Evolutionary conservation across 2,888 invertebrate genomes (phyloP).

Genomic region (Thalpophila matura): DNA sequence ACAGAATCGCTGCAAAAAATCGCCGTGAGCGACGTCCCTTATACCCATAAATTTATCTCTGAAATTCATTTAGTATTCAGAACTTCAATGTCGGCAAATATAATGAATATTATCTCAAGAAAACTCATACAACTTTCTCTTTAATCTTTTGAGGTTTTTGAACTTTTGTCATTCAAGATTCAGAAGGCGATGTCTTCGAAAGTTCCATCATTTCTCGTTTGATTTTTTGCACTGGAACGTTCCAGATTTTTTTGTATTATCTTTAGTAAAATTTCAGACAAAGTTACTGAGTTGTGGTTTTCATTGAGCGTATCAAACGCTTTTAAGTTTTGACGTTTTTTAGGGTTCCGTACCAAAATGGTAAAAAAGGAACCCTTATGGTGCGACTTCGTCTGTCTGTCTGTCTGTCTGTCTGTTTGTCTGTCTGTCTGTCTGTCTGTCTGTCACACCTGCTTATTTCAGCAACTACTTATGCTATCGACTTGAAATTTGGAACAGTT

Average conservation of each 20-base stretch:
- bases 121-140: conserved; percentile 57
- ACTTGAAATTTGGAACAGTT: too few species aligned
- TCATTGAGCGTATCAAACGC: conserved; percentile 11
- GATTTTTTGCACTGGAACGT: conserved; percentile 50
- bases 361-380: too few species aligned
- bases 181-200: conserved; percentile 33
- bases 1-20: too few species aligned
- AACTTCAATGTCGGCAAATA: conserved; percentile 32
- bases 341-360: too few species aligned
- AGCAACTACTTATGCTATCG: too few species aligned
- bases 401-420: too few species aligned
- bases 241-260: conserved; percentile 42
- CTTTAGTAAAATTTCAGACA: conserved; percentile 19
- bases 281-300: conserved; percentile 52
- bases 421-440: too few species aligned
- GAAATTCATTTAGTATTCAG: conserved; percentile 28
- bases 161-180: conserved; percentile 53
- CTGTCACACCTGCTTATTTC: too few species aligned
- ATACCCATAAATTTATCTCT: background rate
- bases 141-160: conserved; percentile 33
- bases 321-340: too few species aligned
- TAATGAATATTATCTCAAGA: conserved; percentile 52
- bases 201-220: conserved; percentile 50
- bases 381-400: too few species aligned
- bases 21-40: too few species aligned